A percentile compares a stretch with the other conserved stretches of the same genome.
Evolutionary conservation across 1,140 invertebrate species (phyloP).

Genomic region (Amyelois transitella): DNA sequence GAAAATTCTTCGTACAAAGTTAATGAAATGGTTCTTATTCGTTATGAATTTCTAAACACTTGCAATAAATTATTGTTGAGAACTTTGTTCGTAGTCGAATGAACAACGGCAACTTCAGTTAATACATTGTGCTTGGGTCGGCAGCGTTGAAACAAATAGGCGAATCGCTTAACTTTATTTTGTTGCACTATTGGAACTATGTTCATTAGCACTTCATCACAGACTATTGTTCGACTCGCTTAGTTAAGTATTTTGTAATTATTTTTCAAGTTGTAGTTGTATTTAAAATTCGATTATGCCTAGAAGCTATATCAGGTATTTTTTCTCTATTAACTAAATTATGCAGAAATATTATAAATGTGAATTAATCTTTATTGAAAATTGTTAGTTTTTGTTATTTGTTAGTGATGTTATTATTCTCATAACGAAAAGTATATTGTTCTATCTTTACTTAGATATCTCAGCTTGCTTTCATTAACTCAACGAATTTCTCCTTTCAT

Average conservation of each 20-base stretch:
- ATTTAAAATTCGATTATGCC: too few species aligned
- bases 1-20: not conserved
- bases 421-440: too few species aligned
- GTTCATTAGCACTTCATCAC: conserved; percentile 21
- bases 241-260: not conserved
- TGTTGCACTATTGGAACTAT: conserved; percentile 8
- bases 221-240: conserved; percentile 13
- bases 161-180: conserved; percentile 16
- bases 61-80: conserved; percentile 22
- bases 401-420: too few species aligned
- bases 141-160: conserved; percentile 15
- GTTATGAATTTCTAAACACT: not conserved
- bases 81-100: conserved; percentile 25
- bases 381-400: not conserved
- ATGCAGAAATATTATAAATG: not conserved
- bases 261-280: not conserved
- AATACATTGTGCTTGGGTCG: conserved; percentile 25
- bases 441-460: not conserved
- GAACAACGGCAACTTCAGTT: conserved; percentile 21
- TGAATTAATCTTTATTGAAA: not conserved
- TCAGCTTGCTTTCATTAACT: not conserved
- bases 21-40: not conserved
- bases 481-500: not conserved
- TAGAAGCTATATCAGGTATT: not conserved
- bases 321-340: not conserved